phyloP scores from a whole-genome alignment of 2,888 invertebrate genomes.

The Folsomia manolachei region DNA sequence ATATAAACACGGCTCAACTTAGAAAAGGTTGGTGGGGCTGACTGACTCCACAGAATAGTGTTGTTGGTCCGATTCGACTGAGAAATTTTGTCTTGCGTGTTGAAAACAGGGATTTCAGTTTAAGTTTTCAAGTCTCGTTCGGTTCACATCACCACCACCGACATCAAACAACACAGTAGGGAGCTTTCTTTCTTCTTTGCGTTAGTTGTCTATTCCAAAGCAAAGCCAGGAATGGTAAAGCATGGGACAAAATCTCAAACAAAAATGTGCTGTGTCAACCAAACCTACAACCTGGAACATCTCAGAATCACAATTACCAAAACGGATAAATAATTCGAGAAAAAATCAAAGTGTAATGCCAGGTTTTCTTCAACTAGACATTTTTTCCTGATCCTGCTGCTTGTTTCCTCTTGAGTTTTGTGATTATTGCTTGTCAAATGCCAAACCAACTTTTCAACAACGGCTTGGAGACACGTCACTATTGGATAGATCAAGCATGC shows the following conservation, averaged over 20 bases:
- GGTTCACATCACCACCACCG: neutral
- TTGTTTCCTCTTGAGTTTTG: neutral
- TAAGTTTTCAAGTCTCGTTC: neutral
- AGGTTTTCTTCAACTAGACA: neutral
- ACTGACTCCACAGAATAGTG: too few relatives aligned
- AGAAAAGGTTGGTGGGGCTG: too few relatives aligned
- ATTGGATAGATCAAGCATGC: neutral
- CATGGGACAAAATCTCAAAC: constrained; percentile 1
- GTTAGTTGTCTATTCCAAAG: too few relatives aligned
- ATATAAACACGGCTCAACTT: too few relatives aligned
- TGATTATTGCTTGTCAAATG: constrained; percentile 1
- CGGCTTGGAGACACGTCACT: neutral
- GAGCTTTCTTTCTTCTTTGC: neutral
- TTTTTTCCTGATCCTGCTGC: too few relatives aligned
- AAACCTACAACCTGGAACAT: neutral
- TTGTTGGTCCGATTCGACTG: too few relatives aligned
- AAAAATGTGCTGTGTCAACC: constrained; percentile 8
- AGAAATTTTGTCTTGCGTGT: neutral
- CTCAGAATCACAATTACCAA: neutral
- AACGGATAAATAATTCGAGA: neutral
- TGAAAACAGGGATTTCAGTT: neutral
- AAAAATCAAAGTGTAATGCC: neutral
- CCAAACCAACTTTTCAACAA: neutral
- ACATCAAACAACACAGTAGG: neutral
- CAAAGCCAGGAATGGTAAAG: neutral